These are phyloP conservation scores for Condylura cristata DNA, from an alignment of 2,113 vertebrate genomes.

Conservation along the genomic window DNA sequence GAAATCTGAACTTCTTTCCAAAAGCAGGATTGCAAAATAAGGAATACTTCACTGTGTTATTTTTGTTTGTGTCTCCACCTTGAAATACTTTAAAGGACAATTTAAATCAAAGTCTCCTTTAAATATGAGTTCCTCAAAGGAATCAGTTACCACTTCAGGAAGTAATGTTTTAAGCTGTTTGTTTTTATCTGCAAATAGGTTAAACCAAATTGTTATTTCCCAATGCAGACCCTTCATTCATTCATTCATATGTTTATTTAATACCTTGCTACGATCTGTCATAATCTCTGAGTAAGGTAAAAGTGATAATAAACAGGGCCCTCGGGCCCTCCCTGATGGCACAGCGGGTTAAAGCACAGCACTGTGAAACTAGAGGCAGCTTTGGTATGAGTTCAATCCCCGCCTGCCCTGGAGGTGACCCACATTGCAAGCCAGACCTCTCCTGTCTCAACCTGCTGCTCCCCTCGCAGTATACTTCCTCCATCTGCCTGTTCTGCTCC, in stretches of 20 bases:
- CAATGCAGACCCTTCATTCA: neutral
- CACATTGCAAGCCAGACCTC: too few species aligned
- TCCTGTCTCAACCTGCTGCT: too few species aligned
- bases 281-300: neutral
- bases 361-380: too few species aligned
- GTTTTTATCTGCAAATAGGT: slow-evolving; percentile 20
- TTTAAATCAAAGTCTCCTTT: slow-evolving; percentile 14
- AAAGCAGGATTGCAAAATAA: neutral
- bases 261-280: neutral
- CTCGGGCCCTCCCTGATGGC: too few species aligned
- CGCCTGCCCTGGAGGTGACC: too few species aligned
- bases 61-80: neutral
- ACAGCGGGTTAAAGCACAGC: too few species aligned
- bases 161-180: slow-evolving; percentile 47
- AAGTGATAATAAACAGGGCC: neutral
- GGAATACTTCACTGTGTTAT: neutral
- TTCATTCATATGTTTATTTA: slow-evolving; percentile 21
- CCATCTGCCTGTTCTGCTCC: too few species aligned
- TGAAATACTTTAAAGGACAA: slow-evolving; percentile 43
- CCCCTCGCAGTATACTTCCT: too few species aligned
- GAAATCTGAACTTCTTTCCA: neutral
- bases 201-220: slow-evolving; percentile 30
- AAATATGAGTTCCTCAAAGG: neutral
- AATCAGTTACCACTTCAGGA: neutral
- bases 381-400: too few species aligned